Conservation (phyloP, 2,113 vertebrate species). For the Erpornis zantholeuca region DNA sequence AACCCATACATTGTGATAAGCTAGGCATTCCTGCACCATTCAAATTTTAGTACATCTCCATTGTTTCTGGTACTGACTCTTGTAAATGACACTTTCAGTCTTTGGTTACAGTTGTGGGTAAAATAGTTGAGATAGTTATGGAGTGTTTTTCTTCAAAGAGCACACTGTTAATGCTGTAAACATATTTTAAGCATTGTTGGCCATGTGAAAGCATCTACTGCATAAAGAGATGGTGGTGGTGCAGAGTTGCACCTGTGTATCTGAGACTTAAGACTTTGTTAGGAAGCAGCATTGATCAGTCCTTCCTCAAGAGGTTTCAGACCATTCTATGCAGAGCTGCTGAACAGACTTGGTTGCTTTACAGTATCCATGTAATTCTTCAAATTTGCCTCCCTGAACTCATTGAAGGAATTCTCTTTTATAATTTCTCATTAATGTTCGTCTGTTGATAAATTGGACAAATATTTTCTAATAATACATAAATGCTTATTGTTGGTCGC, state of each 20-base stretch:
- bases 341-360: background rate
- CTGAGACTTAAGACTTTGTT: background rate
- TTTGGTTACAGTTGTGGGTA: background rate
- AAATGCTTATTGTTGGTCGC: background rate
- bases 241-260: background rate
- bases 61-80: background rate
- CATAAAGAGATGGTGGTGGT: background rate
- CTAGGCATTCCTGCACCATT: background rate
- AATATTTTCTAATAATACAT: background rate
- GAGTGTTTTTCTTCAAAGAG: background rate
- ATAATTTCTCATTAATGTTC: background rate
- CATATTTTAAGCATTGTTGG: background rate
- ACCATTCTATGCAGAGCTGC: background rate
- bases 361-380: background rate
- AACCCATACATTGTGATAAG: background rate
- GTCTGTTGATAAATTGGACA: background rate
- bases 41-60: background rate
- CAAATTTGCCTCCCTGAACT: background rate
- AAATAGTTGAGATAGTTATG: background rate
- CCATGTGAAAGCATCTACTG: background rate
- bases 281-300: background rate
- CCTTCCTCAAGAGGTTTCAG: constrained; percentile 14
- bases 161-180: background rate
- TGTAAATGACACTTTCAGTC: background rate
- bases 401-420: background rate